Conservation (phyloP, 2,888 invertebrate genomes). For the Adineta ricciae region DNA sequence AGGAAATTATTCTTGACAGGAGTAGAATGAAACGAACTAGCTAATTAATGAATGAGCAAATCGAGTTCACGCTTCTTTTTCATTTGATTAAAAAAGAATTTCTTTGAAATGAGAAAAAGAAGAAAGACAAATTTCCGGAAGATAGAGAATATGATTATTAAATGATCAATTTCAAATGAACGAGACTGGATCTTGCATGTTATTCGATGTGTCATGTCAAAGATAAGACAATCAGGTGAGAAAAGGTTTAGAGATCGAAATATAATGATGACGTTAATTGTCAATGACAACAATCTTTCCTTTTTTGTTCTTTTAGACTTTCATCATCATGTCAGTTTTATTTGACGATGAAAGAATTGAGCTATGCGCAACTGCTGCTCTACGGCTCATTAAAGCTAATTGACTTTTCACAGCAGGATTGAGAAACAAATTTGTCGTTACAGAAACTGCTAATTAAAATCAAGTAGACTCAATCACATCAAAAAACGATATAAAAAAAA, state of each 20-base stretch:
- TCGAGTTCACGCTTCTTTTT: not conserved
- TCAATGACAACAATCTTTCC: not conserved
- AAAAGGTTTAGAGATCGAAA: not conserved
- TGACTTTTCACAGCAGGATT: conserved; percentile 5
- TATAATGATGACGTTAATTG: not conserved
- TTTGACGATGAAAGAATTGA: not conserved
- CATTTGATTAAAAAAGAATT: not conserved
- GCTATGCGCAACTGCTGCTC: not conserved
- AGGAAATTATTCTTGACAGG: conserved; percentile 6
- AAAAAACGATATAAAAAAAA: not conserved
- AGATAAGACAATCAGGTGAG: conserved; percentile 20
- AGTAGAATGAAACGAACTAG: not conserved
- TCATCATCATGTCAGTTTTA: not conserved
- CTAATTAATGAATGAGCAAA: conserved; percentile 10
- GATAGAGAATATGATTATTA: not conserved
- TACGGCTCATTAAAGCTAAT: not conserved
- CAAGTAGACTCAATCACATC: conserved; percentile 15
- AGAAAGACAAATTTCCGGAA: not conserved
- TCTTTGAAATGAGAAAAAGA: not conserved
- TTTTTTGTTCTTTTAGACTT: not conserved
- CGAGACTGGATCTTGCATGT: not conserved
- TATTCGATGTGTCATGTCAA: not conserved
- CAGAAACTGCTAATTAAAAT: conserved; percentile 1
- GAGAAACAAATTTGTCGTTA: not conserved
- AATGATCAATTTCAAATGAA: not conserved